phyloP scores from a whole-genome alignment of 1,140 invertebrate genomes.

The Pemphigus obesinymphae region DNA sequence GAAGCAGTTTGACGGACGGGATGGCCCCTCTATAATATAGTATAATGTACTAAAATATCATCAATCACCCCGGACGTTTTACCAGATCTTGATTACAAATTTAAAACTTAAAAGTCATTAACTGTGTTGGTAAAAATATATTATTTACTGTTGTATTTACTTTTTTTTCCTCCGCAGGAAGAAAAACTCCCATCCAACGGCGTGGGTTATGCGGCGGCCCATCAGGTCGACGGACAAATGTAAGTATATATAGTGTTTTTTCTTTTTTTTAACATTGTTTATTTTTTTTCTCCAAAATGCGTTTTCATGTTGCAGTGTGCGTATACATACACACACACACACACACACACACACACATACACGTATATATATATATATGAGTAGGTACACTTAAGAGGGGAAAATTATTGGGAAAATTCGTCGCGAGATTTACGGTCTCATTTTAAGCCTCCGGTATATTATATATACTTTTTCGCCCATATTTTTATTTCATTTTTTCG shows the following conservation, averaged over 20 bases:
- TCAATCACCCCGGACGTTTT: constrained; percentile 30
- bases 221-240: constrained; percentile 39
- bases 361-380: background rate
- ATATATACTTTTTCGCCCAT: constrained; percentile 24
- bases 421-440: constrained; percentile 33
- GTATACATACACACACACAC: no score
- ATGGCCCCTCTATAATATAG: background rate
- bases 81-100: constrained; percentile 33
- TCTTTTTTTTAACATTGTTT: background rate
- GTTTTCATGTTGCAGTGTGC: background rate
- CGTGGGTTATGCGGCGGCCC: constrained; percentile 19
- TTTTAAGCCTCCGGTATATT: constrained; percentile 34
- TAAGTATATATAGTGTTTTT: background rate
- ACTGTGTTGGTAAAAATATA: background rate
- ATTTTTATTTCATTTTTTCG: constrained; percentile 40
- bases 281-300: background rate
- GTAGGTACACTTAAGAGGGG: background rate
- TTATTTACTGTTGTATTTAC: background rate
- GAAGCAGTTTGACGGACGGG: background rate
- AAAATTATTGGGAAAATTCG: constrained; percentile 40
- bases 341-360: no score
- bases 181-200: constrained; percentile 33
- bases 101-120: constrained; percentile 41
- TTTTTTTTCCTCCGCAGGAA: constrained; percentile 17
- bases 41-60: background rate